Conservation (phyloP, 2,797 vertebrate genomes). For the Tolypeutes matacus region DNA sequence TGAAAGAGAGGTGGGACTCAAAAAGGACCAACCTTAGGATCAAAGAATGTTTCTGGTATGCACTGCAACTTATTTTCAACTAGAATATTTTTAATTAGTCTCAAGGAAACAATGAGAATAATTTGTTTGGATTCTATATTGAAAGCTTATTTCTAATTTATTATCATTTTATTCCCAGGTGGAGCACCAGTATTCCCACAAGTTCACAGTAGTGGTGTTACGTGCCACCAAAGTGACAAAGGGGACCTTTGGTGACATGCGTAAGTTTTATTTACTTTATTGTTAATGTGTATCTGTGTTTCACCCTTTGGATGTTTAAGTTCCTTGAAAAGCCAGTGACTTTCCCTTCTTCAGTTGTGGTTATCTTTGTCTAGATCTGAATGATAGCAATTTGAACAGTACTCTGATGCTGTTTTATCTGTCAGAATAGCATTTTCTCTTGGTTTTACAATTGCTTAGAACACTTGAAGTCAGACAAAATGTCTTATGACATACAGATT, state of each 20-base stretch:
- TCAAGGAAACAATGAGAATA: constrained; percentile 57
- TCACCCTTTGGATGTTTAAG: not conserved
- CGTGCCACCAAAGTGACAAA: constrained; percentile 96
- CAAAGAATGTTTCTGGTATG: constrained; percentile 87
- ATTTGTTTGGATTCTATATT: not conserved
- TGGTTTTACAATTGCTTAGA: not conserved
- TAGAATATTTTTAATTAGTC: constrained; percentile 56
- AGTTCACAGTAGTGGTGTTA: constrained; percentile 93
- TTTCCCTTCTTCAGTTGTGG: not conserved
- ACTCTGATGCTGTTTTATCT: not conserved
- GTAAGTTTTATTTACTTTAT: constrained; percentile 88
- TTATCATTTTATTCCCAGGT: constrained; percentile 91
- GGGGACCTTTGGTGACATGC: constrained; percentile 95
- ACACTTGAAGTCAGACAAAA: not conserved
- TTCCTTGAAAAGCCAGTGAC: not conserved
- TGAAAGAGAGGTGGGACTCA: constrained; percentile 30
- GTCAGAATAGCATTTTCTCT: not conserved
- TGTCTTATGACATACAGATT: not conserved
- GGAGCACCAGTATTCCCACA: constrained; percentile 97
- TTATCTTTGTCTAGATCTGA: constrained; percentile 7
- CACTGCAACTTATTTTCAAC: constrained; percentile 71
- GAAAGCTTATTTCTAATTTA: constrained; percentile 69
- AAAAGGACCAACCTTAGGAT: constrained; percentile 71
- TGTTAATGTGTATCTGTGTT: not conserved
- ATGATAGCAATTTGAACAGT: not conserved